phyloP scores from a whole-genome alignment of 2,888 invertebrate species.

The Caenorhabditis sp. region DNA sequence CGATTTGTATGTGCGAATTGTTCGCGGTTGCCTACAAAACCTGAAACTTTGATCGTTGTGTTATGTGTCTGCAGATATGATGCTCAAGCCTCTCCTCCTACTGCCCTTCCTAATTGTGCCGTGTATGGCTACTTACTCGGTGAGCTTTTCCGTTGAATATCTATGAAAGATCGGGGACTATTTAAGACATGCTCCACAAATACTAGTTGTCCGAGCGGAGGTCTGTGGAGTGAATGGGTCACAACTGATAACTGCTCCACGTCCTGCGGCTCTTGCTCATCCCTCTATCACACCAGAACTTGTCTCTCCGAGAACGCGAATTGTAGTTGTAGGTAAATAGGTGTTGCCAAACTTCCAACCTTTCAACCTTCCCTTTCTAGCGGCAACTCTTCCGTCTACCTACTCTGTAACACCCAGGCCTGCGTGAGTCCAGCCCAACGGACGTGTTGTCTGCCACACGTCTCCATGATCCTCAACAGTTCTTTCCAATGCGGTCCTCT shows the following conservation, averaged over 20 bases:
- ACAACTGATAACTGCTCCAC: conserved; percentile 12
- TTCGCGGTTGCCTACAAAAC: neutral
- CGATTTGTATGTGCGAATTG: no score
- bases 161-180: neutral
- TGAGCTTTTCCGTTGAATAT: neutral
- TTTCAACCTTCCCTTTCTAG: conserved; percentile 1
- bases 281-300: conserved; percentile 8
- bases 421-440: conserved; percentile 24
- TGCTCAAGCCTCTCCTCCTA: neutral
- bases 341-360: neutral
- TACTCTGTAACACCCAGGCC: conserved; percentile 20
- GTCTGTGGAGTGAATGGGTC: conserved; percentile 36
- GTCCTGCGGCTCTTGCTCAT: conserved; percentile 27
- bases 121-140: neutral
- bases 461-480: conserved; percentile 29
- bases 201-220: conserved; percentile 9
- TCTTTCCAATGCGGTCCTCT: conserved; percentile 13
- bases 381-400: conserved; percentile 8
- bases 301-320: conserved; percentile 13
- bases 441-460: conserved; percentile 16
- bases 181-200: conserved; percentile 12
- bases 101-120: neutral
- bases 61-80: neutral
- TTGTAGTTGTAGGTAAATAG: conserved; percentile 17
- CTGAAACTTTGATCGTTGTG: neutral